Conservation (phyloP, 2,888 invertebrate species). For the Cistogaster globosa region DNA sequence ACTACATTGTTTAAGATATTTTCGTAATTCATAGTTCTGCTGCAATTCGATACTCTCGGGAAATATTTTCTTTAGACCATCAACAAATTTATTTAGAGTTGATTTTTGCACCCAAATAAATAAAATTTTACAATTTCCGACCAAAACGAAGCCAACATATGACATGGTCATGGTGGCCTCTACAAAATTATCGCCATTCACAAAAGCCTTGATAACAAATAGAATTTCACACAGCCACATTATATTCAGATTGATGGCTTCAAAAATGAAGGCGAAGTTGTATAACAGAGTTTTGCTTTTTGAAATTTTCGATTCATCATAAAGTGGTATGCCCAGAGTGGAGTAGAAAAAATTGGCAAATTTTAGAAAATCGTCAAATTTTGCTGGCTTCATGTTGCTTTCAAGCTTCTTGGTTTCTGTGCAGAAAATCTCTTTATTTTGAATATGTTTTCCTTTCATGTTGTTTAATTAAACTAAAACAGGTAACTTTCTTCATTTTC, state of each 20-base stretch:
- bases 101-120: slow-evolving; percentile 76
- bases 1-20: slow-evolving; percentile 70
- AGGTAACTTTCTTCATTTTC: too few species aligned
- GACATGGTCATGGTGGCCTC: slow-evolving; percentile 77
- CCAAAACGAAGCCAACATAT: slow-evolving; percentile 77
- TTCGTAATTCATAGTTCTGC: slow-evolving; percentile 9
- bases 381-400: background rate
- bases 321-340: background rate
- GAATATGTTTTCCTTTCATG: too few species aligned
- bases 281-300: slow-evolving; percentile 63
- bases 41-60: slow-evolving; percentile 18
- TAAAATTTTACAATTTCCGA: slow-evolving; percentile 72
- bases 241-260: slow-evolving; percentile 73
- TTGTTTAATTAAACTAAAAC: too few species aligned
- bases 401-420: too few species aligned
- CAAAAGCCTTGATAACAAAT: slow-evolving; percentile 74
- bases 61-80: slow-evolving; percentile 21
- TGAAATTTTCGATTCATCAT: slow-evolving; percentile 62
- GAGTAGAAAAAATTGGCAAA: background rate
- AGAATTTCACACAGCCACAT: slow-evolving; percentile 67
- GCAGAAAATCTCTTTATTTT: too few species aligned
- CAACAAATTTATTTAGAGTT: slow-evolving; percentile 56
- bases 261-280: slow-evolving; percentile 73
- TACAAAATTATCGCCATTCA: slow-evolving; percentile 73
- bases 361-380: background rate